phyloP scores from a whole-genome alignment of 1,140 invertebrate species.

The Ylistrum balloti region DNA sequence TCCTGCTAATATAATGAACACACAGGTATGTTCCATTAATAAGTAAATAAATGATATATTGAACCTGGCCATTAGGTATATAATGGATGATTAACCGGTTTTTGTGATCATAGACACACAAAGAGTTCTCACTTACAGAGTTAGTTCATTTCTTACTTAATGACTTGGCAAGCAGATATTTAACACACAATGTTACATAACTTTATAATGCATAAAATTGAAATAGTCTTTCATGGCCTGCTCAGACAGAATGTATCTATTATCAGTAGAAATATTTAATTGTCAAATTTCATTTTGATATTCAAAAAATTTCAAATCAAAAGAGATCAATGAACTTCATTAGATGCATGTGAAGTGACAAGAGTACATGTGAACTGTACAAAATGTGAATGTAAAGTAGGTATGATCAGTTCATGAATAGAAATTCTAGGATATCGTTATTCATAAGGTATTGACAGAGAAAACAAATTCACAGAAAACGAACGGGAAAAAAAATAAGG shows the following conservation, averaged over 20 bases:
- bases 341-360: neutral
- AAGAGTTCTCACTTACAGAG: neutral
- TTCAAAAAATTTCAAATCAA: neutral
- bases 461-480: neutral
- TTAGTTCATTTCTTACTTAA: neutral
- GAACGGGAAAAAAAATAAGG: neutral
- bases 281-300: neutral
- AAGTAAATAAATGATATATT: neutral
- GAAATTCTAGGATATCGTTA: neutral
- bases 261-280: neutral
- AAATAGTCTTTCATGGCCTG: neutral
- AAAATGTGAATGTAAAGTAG: neutral
- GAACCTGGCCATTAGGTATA: neutral
- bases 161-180: neutral
- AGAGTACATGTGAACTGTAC: neutral
- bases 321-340: neutral
- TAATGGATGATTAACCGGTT: neutral
- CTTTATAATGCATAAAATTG: neutral
- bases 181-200: slow-evolving; percentile 1
- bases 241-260: neutral
- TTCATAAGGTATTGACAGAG: neutral
- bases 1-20: too few species aligned
- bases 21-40: neutral
- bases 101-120: neutral
- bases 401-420: neutral